Evolutionary conservation across 2,888 invertebrate genomes (phyloP).

Genomic region (Drosophila glabriapex): DNA sequence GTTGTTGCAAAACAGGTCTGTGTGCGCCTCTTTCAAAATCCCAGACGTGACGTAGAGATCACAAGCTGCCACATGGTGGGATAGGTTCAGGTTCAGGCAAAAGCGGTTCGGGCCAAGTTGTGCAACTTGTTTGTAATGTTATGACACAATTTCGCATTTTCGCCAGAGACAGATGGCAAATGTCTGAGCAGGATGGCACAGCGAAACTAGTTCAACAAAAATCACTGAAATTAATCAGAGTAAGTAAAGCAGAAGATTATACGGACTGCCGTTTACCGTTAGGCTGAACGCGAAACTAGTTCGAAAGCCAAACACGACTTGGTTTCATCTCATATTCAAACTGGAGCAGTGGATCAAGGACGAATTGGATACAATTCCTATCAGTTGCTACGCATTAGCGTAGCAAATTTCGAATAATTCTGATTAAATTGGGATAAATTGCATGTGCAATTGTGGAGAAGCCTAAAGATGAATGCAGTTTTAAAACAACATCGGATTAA

Average conservation of each 20-base stretch:
- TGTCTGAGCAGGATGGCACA: constrained; percentile 19
- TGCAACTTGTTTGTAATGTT: constrained; percentile 68
- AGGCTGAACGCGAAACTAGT: constrained; percentile 18
- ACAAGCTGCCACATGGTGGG: constrained; percentile 55
- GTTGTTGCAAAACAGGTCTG: constrained; percentile 62
- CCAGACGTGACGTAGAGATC: constrained; percentile 28
- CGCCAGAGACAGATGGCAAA: constrained; percentile 34
- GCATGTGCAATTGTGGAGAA: not conserved
- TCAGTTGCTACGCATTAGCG: not conserved
- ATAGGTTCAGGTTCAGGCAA: constrained; percentile 74
- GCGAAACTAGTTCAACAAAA: constrained; percentile 45
- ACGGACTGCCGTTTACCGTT: constrained; percentile 29
- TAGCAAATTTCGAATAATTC: not conserved
- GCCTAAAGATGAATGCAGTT: not conserved
- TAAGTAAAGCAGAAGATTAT: constrained; percentile 20
- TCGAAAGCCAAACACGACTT: constrained; percentile 14
- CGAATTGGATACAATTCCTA: not conserved
- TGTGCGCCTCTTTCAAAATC: constrained; percentile 14
- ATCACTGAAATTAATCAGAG: constrained; percentile 40
- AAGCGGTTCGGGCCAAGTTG: constrained; percentile 52
- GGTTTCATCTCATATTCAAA: constrained; percentile 5
- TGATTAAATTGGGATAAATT: not conserved
- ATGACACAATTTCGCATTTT: constrained; percentile 70
- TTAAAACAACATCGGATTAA: not conserved
- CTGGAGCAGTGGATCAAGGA: constrained; percentile 44